phyloP scores from a whole-genome alignment of 2,888 invertebrate species.

The Leptarthrus brevirostris region DNA sequence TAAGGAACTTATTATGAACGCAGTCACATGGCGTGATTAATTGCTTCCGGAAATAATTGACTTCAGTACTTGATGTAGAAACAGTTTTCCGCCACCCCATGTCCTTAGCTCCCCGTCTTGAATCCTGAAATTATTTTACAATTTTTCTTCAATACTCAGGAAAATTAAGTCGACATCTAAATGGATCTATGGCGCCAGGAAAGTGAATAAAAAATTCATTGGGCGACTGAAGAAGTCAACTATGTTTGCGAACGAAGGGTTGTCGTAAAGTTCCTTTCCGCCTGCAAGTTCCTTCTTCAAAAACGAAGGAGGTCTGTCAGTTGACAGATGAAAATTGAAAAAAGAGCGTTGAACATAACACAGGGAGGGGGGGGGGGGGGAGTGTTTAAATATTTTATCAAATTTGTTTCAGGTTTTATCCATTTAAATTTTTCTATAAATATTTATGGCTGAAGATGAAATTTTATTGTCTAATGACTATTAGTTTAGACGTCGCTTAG shows the following conservation, averaged over 20 bases:
- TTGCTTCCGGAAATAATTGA: background rate
- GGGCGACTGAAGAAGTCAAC: background rate
- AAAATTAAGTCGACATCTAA: conserved; percentile 24
- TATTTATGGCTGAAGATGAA: background rate
- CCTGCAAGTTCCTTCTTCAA: background rate
- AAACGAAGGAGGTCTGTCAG: background rate
- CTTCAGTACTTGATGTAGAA: background rate
- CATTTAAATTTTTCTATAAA: background rate
- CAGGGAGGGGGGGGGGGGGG: background rate
- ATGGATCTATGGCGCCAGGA: conserved; percentile 14
- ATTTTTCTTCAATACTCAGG: background rate
- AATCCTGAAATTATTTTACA: background rate
- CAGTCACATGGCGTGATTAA: background rate
- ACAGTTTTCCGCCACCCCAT: background rate
- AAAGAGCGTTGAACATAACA: background rate
- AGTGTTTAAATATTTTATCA: background rate
- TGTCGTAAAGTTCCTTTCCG: background rate
- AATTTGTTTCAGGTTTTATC: background rate
- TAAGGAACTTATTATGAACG: background rate
- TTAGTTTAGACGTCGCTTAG: too few species aligned
- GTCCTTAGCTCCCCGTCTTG: too few species aligned
- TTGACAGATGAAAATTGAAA: background rate
- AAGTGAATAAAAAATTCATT: conserved; percentile 30
- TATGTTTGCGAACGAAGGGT: background rate
- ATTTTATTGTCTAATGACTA: too few species aligned